A percentile compares a stretch with the other conserved stretches of the same genome.
These are phyloP conservation scores for Neoaliturus tenellus DNA, from an alignment of 2,888 invertebrate species.

Conservation along the genomic window DNA sequence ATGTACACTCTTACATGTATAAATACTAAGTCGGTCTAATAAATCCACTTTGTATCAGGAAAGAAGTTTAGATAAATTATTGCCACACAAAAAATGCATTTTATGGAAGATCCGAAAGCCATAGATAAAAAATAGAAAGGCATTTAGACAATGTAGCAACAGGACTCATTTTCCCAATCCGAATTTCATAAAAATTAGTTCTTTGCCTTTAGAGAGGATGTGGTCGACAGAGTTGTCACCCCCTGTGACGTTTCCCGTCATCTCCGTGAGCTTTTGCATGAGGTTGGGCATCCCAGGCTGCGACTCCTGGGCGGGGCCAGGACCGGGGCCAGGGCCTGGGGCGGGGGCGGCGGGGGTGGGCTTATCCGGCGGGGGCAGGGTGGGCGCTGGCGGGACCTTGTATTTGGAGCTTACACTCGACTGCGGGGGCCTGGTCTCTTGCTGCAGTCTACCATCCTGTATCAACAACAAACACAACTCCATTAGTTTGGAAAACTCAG, in stretches of 20 bases:
- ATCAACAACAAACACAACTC: not conserved
- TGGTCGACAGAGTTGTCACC: slow-evolving; percentile 87
- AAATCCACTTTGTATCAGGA: slow-evolving; percentile 10
- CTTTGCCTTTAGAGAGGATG: slow-evolving; percentile 94
- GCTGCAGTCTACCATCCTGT: slow-evolving; percentile 64
- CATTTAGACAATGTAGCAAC: slow-evolving; percentile 50
- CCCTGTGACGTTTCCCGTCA: slow-evolving; percentile 77
- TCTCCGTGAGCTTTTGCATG: slow-evolving; percentile 93
- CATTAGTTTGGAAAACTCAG: too few species aligned
- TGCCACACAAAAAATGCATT: slow-evolving; percentile 38
- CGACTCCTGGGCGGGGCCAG: slow-evolving; percentile 56
- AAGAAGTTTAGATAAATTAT: slow-evolving; percentile 17
- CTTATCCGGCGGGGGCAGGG: slow-evolving; percentile 57
- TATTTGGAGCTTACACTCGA: slow-evolving; percentile 59
- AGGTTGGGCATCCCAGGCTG: slow-evolving; percentile 79
- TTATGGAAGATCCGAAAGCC: slow-evolving; percentile 49
- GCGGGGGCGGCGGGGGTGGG: slow-evolving; percentile 60
- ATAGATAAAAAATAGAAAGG: slow-evolving; percentile 47
- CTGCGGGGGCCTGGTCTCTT: slow-evolving; percentile 25
- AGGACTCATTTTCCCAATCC: slow-evolving; percentile 79
- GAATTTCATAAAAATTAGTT: slow-evolving; percentile 96
- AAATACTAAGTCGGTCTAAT: slow-evolving; percentile 28
- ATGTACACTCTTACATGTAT: slow-evolving; percentile 1
- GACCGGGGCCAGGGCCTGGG: too few species aligned
- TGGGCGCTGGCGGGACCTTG: slow-evolving; percentile 62